phyloP scores from a whole-genome alignment of 2,113 vertebrate species.

The Chrysemys picta region DNA sequence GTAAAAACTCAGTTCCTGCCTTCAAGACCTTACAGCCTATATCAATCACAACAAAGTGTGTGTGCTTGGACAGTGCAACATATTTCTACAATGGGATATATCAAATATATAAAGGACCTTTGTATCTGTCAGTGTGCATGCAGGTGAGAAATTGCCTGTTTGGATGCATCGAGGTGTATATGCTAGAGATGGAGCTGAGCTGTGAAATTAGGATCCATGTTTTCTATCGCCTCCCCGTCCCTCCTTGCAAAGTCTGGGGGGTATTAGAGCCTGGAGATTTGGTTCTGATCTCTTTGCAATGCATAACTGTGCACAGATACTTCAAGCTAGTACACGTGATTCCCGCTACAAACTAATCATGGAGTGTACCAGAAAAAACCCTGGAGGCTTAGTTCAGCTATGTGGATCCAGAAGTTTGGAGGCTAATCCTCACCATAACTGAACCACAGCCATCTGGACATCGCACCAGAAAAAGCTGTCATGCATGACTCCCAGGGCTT shows the following conservation, averaged over 20 bases:
- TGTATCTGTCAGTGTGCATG: not conserved
- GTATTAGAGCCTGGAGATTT: not conserved
- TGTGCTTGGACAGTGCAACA: not conserved
- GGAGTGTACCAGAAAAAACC: not conserved
- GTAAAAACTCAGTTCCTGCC: not conserved
- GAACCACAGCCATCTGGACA: not conserved
- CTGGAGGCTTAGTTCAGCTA: not conserved
- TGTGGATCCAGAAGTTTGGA: not conserved
- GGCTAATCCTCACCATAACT: not conserved
- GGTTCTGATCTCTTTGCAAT: not conserved
- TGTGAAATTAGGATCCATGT: not conserved
- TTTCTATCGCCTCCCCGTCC: not conserved
- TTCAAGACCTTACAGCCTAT: not conserved
- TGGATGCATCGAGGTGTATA: not conserved
- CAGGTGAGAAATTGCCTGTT: not conserved
- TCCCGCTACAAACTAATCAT: not conserved
- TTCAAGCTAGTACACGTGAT: not conserved
- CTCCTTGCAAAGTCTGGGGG: not conserved
- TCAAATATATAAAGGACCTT: not conserved
- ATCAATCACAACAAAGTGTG: not conserved
- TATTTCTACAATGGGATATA: not conserved
- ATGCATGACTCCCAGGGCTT: not conserved
- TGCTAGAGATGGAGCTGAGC: not conserved
- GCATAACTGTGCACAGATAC: not conserved
- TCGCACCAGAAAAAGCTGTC: not conserved